These are phyloP conservation scores for Drosophila sordidula DNA, from an alignment of 2,888 invertebrate genomes.

Conservation along the genomic window DNA sequence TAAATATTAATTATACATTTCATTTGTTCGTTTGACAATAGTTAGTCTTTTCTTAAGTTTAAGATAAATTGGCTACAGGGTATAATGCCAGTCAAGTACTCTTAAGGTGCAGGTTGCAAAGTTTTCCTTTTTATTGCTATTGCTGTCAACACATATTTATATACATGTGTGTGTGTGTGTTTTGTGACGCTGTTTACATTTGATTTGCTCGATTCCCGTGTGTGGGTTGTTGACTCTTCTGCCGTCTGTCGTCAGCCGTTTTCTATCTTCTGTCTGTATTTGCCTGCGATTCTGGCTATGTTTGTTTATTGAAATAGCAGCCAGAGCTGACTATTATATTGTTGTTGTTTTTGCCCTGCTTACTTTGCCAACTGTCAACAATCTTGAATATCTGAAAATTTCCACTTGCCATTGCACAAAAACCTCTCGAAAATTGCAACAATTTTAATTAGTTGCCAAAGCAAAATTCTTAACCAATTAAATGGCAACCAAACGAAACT, in stretches of 20 bases:
- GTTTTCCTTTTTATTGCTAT: constrained; percentile 23
- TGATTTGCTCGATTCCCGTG: constrained; percentile 69
- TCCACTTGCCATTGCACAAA: background rate
- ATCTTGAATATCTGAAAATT: constrained; percentile 1
- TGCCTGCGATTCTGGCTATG: constrained; percentile 59
- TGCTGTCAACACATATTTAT: constrained; percentile 19
- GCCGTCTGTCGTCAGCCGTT: constrained; percentile 3
- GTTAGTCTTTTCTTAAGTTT: background rate
- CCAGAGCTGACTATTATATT: constrained; percentile 38
- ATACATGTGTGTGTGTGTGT: constrained; percentile 7
- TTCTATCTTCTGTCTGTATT: constrained; percentile 38
- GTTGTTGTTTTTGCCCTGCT: constrained; percentile 1
- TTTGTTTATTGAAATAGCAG: constrained; percentile 70
- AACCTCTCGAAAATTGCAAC: constrained; percentile 4
- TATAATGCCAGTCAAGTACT: constrained; percentile 15
- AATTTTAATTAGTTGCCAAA: constrained; percentile 51
- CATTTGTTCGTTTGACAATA: no score
- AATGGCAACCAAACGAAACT: constrained; percentile 28
- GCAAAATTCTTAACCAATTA: constrained; percentile 39
- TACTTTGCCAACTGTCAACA: constrained; percentile 17
- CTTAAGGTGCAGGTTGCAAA: background rate
- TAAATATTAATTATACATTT: no score
- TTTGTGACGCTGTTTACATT: constrained; percentile 64
- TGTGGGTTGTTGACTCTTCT: constrained; percentile 31
- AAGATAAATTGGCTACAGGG: constrained; percentile 15